phyloP scores from a whole-genome alignment of 2,797 vertebrate genomes.

The Buceros bicornis region DNA sequence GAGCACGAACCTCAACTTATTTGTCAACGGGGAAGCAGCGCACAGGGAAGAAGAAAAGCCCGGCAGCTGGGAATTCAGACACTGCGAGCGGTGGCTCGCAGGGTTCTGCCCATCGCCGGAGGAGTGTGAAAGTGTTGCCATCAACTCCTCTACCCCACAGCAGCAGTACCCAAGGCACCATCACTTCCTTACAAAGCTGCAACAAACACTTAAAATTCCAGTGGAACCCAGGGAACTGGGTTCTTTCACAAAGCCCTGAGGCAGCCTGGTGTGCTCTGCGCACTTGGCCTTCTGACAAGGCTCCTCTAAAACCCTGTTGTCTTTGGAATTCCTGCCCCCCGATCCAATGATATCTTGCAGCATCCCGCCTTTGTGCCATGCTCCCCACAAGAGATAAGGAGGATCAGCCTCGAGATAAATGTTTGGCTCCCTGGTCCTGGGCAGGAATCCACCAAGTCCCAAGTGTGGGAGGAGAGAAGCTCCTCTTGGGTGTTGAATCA shows the following conservation, averaged over 20 bases:
- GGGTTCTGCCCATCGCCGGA: neutral
- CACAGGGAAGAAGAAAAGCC: neutral
- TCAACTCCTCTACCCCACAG: neutral
- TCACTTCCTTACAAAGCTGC: neutral
- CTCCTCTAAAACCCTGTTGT: fast-evolving
- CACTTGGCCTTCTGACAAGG: neutral
- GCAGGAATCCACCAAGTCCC: neutral
- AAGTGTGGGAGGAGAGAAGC: neutral
- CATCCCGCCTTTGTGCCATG: neutral
- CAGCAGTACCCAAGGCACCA: neutral
- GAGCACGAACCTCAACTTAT: neutral
- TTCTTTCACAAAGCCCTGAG: neutral
- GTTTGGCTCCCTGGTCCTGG: neutral
- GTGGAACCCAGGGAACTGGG: neutral
- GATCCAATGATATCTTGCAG: neutral
- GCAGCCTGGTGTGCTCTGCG: neutral
- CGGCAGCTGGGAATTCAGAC: fast-evolving
- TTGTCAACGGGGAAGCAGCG: neutral
- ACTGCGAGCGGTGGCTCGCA: fast-evolving
- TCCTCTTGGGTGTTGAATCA: fast-evolving
- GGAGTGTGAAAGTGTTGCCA: neutral
- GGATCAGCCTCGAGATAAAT: neutral
- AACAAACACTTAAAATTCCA: neutral
- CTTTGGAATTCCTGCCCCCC: neutral
- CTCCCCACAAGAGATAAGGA: neutral